These are phyloP conservation scores for Pygoscelis antarcticus DNA, from an alignment of 2,113 vertebrate genomes.

Conservation along the genomic window DNA sequence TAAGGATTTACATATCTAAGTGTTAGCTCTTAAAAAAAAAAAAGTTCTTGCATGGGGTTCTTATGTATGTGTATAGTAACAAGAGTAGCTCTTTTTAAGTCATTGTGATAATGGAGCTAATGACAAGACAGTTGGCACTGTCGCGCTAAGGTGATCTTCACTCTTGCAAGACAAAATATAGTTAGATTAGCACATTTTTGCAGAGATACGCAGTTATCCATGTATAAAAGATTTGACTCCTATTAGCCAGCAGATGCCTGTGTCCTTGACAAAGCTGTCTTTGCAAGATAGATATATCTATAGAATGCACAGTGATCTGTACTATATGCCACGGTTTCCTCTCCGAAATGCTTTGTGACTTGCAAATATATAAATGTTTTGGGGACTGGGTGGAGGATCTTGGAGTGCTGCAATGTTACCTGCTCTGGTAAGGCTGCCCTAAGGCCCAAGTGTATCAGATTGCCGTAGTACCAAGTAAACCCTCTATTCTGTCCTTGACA, in stretches of 20 bases:
- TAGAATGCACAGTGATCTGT: not conserved
- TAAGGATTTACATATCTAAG: not conserved
- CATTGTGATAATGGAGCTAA: not conserved
- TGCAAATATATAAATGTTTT: not conserved
- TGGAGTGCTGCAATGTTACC: not conserved
- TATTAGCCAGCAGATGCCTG: conserved; percentile 23
- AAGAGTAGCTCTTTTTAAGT: not conserved
- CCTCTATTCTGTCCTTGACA: not conserved
- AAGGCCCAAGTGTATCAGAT: not conserved
- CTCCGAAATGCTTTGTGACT: not conserved
- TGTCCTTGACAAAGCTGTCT: conserved; percentile 42
- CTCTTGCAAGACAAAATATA: not conserved
- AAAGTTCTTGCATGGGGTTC: not conserved
- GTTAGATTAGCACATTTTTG: conserved; percentile 25
- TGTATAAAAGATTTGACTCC: not conserved
- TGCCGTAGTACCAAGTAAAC: not conserved
- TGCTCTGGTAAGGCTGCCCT: not conserved
- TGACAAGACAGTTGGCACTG: conserved; percentile 47
- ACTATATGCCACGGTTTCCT: not conserved
- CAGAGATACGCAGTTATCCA: not conserved
- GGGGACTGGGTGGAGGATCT: not conserved
- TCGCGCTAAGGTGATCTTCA: not conserved
- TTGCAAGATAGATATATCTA: not conserved
- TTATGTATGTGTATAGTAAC: not conserved
- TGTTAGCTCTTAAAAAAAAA: not conserved